Evolutionary conservation across 2,888 invertebrate species (phyloP).

Genomic region (Sussaba pulchella): DNA sequence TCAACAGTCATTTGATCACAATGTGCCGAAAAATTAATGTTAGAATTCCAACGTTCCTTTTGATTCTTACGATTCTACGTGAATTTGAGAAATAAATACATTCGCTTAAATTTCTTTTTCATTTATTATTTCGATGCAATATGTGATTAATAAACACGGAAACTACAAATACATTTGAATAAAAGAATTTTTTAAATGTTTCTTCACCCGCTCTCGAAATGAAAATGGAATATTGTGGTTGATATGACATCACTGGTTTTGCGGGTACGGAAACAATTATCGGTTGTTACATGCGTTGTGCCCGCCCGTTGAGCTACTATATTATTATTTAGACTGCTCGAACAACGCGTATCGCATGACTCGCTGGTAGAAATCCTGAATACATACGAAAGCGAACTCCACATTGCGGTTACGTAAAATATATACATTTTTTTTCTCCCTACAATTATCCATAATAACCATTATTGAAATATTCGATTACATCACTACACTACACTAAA

Average conservation of each 20-base stretch:
- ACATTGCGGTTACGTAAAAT: not conserved
- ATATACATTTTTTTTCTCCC: conserved; percentile 2
- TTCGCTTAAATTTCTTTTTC: too few relatives aligned
- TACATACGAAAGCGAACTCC: not conserved
- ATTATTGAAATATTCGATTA: not conserved
- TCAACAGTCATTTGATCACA: too few relatives aligned
- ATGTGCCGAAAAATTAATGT: too few relatives aligned
- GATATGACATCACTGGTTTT: not conserved
- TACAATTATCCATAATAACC: conserved; percentile 10
- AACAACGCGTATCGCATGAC: not conserved
- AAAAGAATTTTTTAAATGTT: too few relatives aligned
- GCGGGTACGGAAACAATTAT: conserved; percentile 5
- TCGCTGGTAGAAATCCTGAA: not conserved
- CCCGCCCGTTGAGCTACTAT: not conserved
- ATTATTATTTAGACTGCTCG: conserved; percentile 3
- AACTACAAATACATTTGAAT: too few relatives aligned
- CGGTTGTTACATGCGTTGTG: not conserved
- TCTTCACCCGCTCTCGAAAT: not conserved
- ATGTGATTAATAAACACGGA: too few relatives aligned
- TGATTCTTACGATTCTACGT: too few relatives aligned
- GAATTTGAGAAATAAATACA: too few relatives aligned
- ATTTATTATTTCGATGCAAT: too few relatives aligned
- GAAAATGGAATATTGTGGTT: not conserved
- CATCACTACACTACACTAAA: not conserved
- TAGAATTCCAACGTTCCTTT: too few relatives aligned